Evolutionary conservation across 2,113 vertebrate genomes (phyloP), one percentile per base, ranked within the genome.

Genomic region (Phrynosoma platyrhinos): DNA sequence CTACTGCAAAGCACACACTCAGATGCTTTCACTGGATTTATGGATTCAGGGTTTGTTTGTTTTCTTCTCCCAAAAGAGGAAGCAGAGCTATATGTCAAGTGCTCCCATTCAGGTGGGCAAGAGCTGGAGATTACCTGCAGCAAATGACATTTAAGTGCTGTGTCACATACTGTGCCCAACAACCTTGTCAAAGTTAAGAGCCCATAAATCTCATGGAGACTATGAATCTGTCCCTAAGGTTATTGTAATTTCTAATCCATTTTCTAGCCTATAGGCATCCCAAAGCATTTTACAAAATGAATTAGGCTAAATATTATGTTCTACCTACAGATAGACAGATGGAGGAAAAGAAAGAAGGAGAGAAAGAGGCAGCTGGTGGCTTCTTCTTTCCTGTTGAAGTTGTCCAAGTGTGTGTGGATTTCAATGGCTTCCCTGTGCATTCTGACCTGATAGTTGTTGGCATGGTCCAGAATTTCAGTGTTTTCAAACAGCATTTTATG

Each of bases 171-270:
- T 69, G 40, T 81, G 91, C 52, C 88, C 78, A 87, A 12, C 5
- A 94, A 78, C 25, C 77, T 75, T 81, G 62, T 84, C 82, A 66
- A 78, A 81, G 55, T 80, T 85, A 92, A 93, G 86, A 85, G 42
- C 80, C 71, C 55, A 76, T 90, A 92, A 87, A 78, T 90, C 76
- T 78, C 25, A 40, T 20, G 36, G 30, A 74, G 58, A 58, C 62
- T 77, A 30, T 82, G 87, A 87, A n/a, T 87, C 75, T 89, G 71
- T 90, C 74, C 80, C 40, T 58, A 85, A 2, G 53, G 10, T 32
- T 79, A 62, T 78, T 83, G 18, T 83, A 0, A 74, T 84, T 58
- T n/a, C 72, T 74, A 66, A 78, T 9, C 25, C 1, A 23, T 30
- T 78, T 86, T 68, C 30, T 52, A 23, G 66, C 62, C 58, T 21